Evolutionary conservation across 2,797 vertebrate species (phyloP).

Genomic region (Enteromius fasciolatus): DNA sequence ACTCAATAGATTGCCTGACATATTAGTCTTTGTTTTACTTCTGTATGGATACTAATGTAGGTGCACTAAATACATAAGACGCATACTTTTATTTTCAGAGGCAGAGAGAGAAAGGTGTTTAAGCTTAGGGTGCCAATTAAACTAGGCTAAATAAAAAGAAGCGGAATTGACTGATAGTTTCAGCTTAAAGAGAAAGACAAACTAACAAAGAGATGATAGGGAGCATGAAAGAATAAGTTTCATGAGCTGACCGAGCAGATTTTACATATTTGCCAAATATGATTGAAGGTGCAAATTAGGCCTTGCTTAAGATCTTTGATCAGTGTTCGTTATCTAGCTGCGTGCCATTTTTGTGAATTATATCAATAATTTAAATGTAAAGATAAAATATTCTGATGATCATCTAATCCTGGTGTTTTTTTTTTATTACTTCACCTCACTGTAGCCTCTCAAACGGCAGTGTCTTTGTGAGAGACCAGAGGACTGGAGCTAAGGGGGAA

Average conservation of each 20-base stretch:
- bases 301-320: not conserved
- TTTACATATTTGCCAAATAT: not conserved
- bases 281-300: not conserved
- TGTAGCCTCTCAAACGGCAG: constrained; percentile 32
- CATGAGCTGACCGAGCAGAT: not conserved
- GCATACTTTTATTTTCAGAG: not conserved
- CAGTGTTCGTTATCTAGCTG: not conserved
- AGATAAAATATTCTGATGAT: not conserved
- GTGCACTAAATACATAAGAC: not conserved
- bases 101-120: not conserved
- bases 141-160: not conserved
- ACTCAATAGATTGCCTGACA: not conserved
- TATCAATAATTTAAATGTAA: not conserved
- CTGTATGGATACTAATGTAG: not conserved
- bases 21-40: not conserved
- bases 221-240: not conserved
- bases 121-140: not conserved
- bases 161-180: not conserved
- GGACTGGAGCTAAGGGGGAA: constrained; percentile 22
- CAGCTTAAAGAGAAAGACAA: not conserved
- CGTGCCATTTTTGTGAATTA: not conserved
- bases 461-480: constrained; percentile 43
- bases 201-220: not conserved
- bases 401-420: constrained; percentile 8
- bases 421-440: constrained; percentile 17